Base-by-base conservation (phyloP, 2,797 vertebrate genomes). In the Eulemur rubriventer region DNA sequence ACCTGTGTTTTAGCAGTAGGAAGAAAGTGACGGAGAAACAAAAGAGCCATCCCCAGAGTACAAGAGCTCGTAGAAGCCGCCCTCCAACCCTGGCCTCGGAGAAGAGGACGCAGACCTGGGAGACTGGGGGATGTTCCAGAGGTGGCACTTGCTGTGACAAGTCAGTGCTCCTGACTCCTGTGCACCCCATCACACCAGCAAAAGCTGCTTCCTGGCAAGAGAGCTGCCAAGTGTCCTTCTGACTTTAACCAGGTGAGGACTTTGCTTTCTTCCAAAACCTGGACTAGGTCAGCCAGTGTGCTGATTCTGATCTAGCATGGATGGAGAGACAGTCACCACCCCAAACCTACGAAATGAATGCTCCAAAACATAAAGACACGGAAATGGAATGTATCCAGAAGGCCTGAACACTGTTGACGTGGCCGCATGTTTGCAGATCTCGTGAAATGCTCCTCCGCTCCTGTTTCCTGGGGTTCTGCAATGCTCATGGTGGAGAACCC, bases 1-100 rank as follows among this genome's bases (percentile, higher is more conserved):
- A 52, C 63, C 81, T 88, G 76, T 35, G 26, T 79, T 79, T 52
- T 46, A 41, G 91, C 78, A 78, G 61, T 61, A n/a, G 22, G 52
- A n/a, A 57, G 86, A 92, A 14, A 81, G 41, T 65, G 94, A 76
- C 30, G 5, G 20, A 46, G 65, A 33, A 16, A 86, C 67, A 73
- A 83, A 89, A 65, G 52, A 65, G 33, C 13, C 24, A 3, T 16
- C 30, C 24, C 59, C 1, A 16, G 38, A 2, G 8, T 0, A 1
- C 52, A 0, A 1, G 7, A 5, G 24, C n/a, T 0, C 8, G 0
- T 0, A 1, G 81, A 9, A 26, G n/a, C 70, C 3, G 0, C 1
- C 12, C 16, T 24, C 33, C 9, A 0, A 0, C 4, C 48, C 78
- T 17, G 4, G 16, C 0, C 1, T 33, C 0, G 17, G 7, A 30